Conservation (phyloP, 2,888 invertebrate genomes). For the Eilema caniola region DNA sequence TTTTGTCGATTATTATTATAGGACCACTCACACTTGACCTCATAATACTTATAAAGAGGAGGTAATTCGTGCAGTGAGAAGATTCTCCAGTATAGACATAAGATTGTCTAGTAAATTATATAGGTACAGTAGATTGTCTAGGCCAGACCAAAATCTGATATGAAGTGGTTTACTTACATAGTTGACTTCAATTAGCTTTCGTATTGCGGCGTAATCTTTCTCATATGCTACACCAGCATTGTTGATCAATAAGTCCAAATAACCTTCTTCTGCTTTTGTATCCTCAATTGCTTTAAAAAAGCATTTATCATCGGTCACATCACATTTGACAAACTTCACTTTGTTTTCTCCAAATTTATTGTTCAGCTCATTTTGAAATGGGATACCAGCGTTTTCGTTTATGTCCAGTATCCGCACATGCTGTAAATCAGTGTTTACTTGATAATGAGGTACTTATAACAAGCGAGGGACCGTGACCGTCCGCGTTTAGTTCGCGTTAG, state of each 20-base stretch:
- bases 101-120: too few species aligned
- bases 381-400: conserved; percentile 46
- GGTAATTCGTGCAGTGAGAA: too few species aligned
- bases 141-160: not conserved
- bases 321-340: conserved; percentile 58
- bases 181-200: conserved; percentile 55
- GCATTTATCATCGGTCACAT: conserved; percentile 56
- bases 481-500: not conserved
- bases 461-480: not conserved
- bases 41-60: too few species aligned
- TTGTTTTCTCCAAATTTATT: conserved; percentile 46
- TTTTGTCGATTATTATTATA: too few species aligned
- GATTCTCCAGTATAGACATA: too few species aligned
- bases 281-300: conserved; percentile 48
- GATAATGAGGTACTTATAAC: not conserved
- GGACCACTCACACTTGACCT: too few species aligned
- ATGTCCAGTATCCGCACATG: conserved; percentile 56
- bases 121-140: too few species aligned
- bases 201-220: conserved; percentile 31
- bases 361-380: conserved; percentile 53
- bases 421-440: not conserved
- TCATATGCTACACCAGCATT: conserved; percentile 61
- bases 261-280: conserved; percentile 40
- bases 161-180: conserved; percentile 48
- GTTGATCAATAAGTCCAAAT: conserved; percentile 60